These are phyloP conservation scores for Listronotus oregonensis DNA, from an alignment of 1,140 invertebrate genomes.

Conservation along the genomic window DNA sequence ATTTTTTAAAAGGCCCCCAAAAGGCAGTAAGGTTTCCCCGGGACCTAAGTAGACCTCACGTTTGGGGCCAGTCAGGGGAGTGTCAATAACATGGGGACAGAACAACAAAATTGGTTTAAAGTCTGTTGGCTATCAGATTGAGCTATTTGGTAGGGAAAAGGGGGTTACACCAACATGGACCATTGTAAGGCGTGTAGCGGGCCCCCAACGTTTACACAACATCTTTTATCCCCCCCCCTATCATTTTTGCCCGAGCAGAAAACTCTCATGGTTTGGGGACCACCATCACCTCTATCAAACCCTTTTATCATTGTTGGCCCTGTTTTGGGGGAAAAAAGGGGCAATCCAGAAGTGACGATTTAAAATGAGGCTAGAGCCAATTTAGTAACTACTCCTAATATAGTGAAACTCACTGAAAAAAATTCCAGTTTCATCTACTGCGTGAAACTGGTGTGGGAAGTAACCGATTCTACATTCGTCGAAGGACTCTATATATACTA, in stretches of 20 bases:
- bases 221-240: constrained; percentile 74
- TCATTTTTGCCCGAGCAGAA: constrained; percentile 84
- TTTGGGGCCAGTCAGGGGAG: constrained; percentile 75
- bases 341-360: constrained; percentile 61
- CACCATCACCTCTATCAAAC: constrained; percentile 71
- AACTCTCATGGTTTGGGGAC: constrained; percentile 82
- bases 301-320: constrained; percentile 66
- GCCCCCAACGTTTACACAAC: constrained; percentile 67
- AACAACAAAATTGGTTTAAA: constrained; percentile 79
- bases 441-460: constrained; percentile 85
- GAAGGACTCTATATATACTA: constrained; percentile 77
- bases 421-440: constrained; percentile 78
- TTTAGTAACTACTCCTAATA: constrained; percentile 67
- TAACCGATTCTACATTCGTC: constrained; percentile 72
- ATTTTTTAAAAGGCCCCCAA: constrained; percentile 80
- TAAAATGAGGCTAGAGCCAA: constrained; percentile 70
- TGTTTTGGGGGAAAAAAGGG: constrained; percentile 53
- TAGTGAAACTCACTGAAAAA: constrained; percentile 81
- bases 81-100: constrained; percentile 81
- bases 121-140: constrained; percentile 81
- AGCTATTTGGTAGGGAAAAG: constrained; percentile 59
- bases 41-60: constrained; percentile 73
- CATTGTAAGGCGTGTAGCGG: constrained; percentile 63
- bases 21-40: constrained; percentile 76
- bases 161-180: constrained; percentile 63